Evolutionary conservation across 2,797 vertebrate genomes (phyloP).

Genomic region (Xyrichtys novacula): DNA sequence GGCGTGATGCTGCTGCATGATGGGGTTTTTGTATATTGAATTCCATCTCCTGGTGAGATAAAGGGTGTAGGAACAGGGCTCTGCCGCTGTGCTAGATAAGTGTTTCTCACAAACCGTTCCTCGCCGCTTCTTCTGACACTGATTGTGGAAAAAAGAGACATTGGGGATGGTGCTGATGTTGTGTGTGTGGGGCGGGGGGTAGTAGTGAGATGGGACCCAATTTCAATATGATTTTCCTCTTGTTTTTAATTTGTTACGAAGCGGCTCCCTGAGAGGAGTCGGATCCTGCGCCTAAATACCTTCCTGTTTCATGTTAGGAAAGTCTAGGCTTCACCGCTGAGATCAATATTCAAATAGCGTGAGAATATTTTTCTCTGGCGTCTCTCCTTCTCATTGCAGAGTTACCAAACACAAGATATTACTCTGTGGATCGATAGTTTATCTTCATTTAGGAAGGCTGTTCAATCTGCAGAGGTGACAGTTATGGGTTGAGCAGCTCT

Average conservation of each 20-base stretch:
- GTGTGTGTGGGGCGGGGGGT: conserved; percentile 52
- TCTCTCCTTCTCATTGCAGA: conserved; percentile 57
- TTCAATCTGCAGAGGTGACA: conserved; percentile 81
- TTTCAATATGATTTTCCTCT: conserved; percentile 78
- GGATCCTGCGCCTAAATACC: conserved; percentile 44
- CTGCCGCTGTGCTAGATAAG: conserved; percentile 89
- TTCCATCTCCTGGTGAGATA: conserved; percentile 93
- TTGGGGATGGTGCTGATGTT: conserved; percentile 82
- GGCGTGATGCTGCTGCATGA: conserved; percentile 94
- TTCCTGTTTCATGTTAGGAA: conserved; percentile 54
- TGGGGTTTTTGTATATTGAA: conserved; percentile 93
- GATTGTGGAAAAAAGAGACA: conserved; percentile 88
- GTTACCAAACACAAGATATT: conserved; percentile 72
- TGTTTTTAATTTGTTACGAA: conserved; percentile 81
- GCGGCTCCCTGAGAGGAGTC: conserved; percentile 58
- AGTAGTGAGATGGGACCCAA: conserved; percentile 75
- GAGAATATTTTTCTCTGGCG: conserved; percentile 50
- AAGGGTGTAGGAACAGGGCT: conserved; percentile 92
- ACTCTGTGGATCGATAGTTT: conserved; percentile 74
- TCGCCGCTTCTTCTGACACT: conserved; percentile 85
- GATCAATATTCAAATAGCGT: conserved; percentile 69
- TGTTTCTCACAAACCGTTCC: conserved; percentile 87
- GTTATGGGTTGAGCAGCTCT: conserved; percentile 82
- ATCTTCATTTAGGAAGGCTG: conserved; percentile 79
- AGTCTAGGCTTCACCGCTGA: conserved; percentile 42